Conservation (phyloP, 1,140 invertebrate species). For the Diorhabda elongata region DNA sequence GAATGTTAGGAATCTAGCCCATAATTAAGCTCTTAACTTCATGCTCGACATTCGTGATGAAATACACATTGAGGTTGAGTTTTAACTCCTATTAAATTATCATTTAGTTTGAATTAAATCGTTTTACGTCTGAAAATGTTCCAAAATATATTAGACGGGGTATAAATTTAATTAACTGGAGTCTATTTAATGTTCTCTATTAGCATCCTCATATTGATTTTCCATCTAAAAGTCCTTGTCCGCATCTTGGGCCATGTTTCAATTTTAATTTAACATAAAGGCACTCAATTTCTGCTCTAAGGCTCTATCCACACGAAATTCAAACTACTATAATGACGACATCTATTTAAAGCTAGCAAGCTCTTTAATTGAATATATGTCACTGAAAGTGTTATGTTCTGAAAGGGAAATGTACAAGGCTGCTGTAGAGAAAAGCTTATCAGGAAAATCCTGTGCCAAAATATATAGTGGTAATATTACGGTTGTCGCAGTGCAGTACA, state of each 20-base stretch:
- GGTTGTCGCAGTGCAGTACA: slow-evolving; percentile 6
- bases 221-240: background rate
- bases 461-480: slow-evolving; percentile 2
- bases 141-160: too few relatives aligned
- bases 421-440: slow-evolving; percentile 4
- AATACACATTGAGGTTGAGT: too few relatives aligned
- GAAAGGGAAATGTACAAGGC: slow-evolving; percentile 9
- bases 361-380: slow-evolving; percentile 17
- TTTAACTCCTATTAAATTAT: too few relatives aligned
- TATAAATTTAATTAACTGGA: background rate
- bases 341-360: slow-evolving; percentile 11
- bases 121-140: too few relatives aligned
- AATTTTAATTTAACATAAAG: slow-evolving; percentile 3
- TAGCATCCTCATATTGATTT: background rate
- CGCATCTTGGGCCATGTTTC: slow-evolving; percentile 1
- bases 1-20: too few relatives aligned
- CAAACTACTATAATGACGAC: slow-evolving; percentile 8
- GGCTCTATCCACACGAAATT: slow-evolving; percentile 5
- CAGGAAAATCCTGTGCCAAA: slow-evolving; percentile 1
- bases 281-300: slow-evolving; percentile 9
- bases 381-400: slow-evolving; percentile 11
- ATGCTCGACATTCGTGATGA: too few relatives aligned
- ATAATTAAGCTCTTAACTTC: too few relatives aligned
- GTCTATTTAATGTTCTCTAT: background rate
- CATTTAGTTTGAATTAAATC: too few relatives aligned